Evolutionary conservation across 2,888 invertebrate species (phyloP), one percentile per base, ranked within the genome.

Genomic region (Strigamia maritima): DNA sequence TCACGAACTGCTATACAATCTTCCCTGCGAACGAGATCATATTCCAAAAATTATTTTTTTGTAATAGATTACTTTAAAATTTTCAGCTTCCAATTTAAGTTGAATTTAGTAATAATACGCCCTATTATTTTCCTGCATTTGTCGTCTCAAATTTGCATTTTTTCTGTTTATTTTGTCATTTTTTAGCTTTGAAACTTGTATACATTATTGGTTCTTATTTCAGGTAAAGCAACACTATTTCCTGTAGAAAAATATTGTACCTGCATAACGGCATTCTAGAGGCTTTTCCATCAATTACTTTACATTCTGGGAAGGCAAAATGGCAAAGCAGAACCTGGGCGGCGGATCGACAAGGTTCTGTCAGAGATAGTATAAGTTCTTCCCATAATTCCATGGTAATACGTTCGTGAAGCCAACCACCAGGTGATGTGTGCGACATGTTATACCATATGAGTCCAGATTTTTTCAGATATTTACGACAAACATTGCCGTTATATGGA

Each of bases 1-100:
- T 93, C 91, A 85, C 92, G 92, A 31, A 95, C 93, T 79, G 97
- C 97, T 85, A 93, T 90, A 85, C 97, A 98, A 85, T 97, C 96
- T 89, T 97, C 97, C 84, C 94, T 86, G 83, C 7, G 83, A 49
- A 49, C 6, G 6, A 49, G 3, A 49, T 31, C 31, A 7, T 31
- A 31, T 31, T n/a, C n/a, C n/a, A n/a, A n/a, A n/a, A n/a, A n/a
- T n/a, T n/a, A n/a, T n/a, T n/a, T n/a, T n/a, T n/a, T n/a, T n/a
- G n/a, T n/a, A n/a, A n/a, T n/a, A n/a, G n/a, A n/a, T n/a, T n/a
- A n/a, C n/a, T n/a, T n/a, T n/a, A n/a, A n/a, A n/a, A n/a, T n/a
- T n/a, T n/a, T n/a, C n/a, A n/a, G n/a, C n/a, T n/a, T n/a, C n/a
- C n/a, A n/a, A n/a, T n/a, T n/a, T n/a, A n/a, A n/a, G n/a, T n/a